Percentiles rank a stretch among this genome's conserved stretches.
Evolutionary conservation across 2,797 vertebrate species (phyloP).

Genomic region (Peromyscus melanophrys): DNA sequence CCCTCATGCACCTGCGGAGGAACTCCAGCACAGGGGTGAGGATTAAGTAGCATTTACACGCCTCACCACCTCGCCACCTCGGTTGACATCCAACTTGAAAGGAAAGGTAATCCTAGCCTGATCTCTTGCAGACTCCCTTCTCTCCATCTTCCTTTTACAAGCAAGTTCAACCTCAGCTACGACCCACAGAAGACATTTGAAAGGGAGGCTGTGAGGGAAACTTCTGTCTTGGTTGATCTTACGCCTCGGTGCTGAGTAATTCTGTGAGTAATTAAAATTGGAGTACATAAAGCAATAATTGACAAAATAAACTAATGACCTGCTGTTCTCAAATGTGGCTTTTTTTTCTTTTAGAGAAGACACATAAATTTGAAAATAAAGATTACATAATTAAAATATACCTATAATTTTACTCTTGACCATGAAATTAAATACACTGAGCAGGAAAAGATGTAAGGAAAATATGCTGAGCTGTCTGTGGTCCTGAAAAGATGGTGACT

Average conservation of each 20-base stretch:
- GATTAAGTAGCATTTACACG: not conserved
- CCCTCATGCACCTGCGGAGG: not conserved
- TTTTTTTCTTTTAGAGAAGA: constrained; percentile 43
- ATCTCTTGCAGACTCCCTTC: not conserved
- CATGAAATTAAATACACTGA: constrained; percentile 35
- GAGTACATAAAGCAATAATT: constrained; percentile 4
- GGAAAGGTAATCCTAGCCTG: not conserved
- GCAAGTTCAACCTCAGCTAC: not conserved
- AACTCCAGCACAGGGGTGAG: not conserved
- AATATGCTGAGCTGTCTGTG: constrained; percentile 91
- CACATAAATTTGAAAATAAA: constrained; percentile 9
- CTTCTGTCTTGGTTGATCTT: constrained; percentile 7
- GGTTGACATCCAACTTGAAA: not conserved
- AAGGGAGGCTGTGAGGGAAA: constrained; percentile 19
- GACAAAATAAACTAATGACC: not conserved
- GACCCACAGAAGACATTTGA: constrained; percentile 18
- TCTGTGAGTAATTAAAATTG: constrained; percentile 26
- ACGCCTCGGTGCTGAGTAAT: not conserved
- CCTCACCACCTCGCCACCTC: not conserved
- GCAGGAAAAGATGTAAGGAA: not conserved
- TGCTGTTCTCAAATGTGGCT: not conserved
- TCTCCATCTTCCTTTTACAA: not conserved
- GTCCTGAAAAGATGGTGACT: constrained; percentile 91
- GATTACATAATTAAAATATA: not conserved
- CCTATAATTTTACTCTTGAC: constrained; percentile 49